phyloP scores from a whole-genome alignment of 2,113 vertebrate genomes.

The Catharus bicknelli region DNA sequence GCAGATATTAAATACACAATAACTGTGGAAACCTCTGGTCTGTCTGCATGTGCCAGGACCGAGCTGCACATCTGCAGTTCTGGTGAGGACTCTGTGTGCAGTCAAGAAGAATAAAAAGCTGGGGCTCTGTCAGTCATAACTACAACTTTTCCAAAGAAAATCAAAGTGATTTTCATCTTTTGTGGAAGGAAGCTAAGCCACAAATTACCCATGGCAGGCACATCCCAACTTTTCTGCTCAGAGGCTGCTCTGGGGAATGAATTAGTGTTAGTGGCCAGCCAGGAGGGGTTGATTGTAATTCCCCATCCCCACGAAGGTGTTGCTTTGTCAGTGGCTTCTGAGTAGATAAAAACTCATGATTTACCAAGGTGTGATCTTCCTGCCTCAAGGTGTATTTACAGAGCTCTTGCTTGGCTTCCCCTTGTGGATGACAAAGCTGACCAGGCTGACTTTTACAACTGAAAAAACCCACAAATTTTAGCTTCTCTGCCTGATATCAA shows the following conservation, averaged over 20 bases:
- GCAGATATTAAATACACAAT: not conserved
- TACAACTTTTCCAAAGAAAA: not conserved
- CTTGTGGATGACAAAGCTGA: not conserved
- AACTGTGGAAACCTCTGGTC: not conserved
- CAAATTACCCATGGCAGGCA: not conserved
- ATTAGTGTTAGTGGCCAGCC: not conserved
- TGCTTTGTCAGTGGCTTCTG: not conserved
- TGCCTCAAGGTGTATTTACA: not conserved
- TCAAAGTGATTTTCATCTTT: not conserved
- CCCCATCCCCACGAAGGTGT: fast-evolving
- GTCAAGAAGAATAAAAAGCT: not conserved
- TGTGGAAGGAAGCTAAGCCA: not conserved
- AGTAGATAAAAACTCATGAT: not conserved
- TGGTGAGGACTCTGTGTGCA: not conserved
- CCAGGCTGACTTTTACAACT: not conserved
- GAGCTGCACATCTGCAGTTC: not conserved
- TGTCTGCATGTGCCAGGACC: not conserved
- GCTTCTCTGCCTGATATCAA: not conserved
- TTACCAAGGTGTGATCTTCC: not conserved
- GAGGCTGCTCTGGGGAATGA: not conserved
- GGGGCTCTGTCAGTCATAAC: not conserved
- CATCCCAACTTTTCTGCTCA: not conserved
- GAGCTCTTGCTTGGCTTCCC: not conserved
- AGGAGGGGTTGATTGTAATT: not conserved
- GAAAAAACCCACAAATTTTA: fast-evolving